A percentile compares a stretch with the other conserved stretches of the same genome.
Conservation (phyloP, 2,888 invertebrate genomes). For the Panopea generosa region DNA sequence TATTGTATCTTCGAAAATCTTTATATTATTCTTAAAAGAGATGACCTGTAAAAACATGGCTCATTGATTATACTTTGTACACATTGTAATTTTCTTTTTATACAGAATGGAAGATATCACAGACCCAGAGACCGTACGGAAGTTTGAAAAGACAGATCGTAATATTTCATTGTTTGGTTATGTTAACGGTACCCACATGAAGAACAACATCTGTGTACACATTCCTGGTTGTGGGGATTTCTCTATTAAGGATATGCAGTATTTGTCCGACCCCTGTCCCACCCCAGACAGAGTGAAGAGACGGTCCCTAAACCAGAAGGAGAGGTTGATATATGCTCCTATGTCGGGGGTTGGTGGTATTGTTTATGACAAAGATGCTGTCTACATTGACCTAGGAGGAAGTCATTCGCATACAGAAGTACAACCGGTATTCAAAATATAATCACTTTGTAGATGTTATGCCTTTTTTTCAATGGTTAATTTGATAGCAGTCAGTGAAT, state of each 20-base stretch:
- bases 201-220: conserved; percentile 93
- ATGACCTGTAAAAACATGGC: too few species aligned
- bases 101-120: conserved; percentile 95
- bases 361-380: conserved; percentile 99
- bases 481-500: too few species aligned
- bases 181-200: conserved; percentile 96
- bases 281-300: conserved; percentile 93
- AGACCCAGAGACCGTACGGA: conserved; percentile 92
- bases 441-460: too few species aligned
- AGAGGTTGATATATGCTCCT: conserved; percentile 97
- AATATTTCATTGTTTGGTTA: conserved; percentile 95
- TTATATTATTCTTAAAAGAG: too few species aligned
- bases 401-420: conserved; percentile 85
- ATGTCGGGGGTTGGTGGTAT: conserved; percentile 99
- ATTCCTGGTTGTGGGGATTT: conserved; percentile 98
- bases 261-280: conserved; percentile 98
- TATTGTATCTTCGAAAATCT: too few species aligned
- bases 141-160: conserved; percentile 94
- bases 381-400: conserved; percentile 98
- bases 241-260: conserved; percentile 93
- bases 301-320: conserved; percentile 93
- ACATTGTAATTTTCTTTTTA: conserved; percentile 1
- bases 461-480: too few species aligned
- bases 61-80: too few species aligned
- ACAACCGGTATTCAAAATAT: conserved; percentile 67